Evolutionary conservation across 2,113 vertebrate species (phyloP), one percentile per base, ranked within the genome.

Genomic region (Antennarius striatus): DNA sequence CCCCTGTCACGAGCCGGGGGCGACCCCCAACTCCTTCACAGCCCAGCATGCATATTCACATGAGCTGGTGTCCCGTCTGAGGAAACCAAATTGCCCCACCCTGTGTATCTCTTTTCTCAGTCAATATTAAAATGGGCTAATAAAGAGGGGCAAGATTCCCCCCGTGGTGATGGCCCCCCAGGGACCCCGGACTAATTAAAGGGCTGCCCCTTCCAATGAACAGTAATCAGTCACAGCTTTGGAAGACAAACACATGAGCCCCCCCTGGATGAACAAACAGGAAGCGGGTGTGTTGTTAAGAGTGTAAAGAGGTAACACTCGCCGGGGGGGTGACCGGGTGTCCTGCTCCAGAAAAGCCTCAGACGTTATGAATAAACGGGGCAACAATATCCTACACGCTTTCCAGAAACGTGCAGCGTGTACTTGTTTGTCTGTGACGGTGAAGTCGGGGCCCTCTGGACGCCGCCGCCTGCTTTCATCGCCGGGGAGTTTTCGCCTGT

Each of bases 71-170:
- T 83, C 83, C 82, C 77, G 79, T 82, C 83, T 84, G 87, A 84
- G 83, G 71, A 82, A 81, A 80, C 73, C 66, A 77, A 85, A 83
- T 83, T 69, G 63, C 73, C 86, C 78, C 75, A 57, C 61, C 71
- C 75, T 3, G 53, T 75, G 81, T 84, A 75, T 80, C 73, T 75
- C 71, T 88, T 80, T 77, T 56, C 70, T 59, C 36, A 63, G 81
- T 87, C 83, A 83, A 89, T 89, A 92, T 92, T 89, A 88, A 91
- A 93, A 93, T 90, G 75, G 85, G 80, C 82, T 93, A 94, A 93
- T 93, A 93, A 92, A 93, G 90, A 92, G 90, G 83, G 89, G 80
- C 82, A 79, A 89, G 88, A 93, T 90, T 89, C 85, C 88, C 87
- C 32, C 73, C 40, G 1, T 77, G 80, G 83, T 93, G 89, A 94